These are phyloP conservation scores for Tetragonisca angustula DNA, from an alignment of 2,888 invertebrate genomes.

Conservation along the genomic window DNA sequence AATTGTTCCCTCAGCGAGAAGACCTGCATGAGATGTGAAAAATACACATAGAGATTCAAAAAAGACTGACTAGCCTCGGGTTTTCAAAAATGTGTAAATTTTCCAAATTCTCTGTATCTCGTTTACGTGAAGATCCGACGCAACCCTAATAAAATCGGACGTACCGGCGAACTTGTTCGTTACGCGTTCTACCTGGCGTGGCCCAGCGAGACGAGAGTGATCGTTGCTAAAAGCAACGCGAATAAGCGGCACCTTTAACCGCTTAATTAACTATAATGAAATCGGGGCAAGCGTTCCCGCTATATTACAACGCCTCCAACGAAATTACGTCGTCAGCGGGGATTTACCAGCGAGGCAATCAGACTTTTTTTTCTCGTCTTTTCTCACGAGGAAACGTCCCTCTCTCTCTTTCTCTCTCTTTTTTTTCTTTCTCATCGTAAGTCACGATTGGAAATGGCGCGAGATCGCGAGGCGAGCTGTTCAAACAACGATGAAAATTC, in stretches of 20 bases:
- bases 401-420: no score
- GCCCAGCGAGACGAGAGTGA: background rate
- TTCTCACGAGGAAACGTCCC: background rate
- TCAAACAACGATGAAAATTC: background rate
- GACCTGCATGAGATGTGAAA: no score
- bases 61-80: background rate
- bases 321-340: background rate
- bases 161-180: background rate
- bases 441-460: conserved; percentile 21
- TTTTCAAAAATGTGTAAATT: background rate
- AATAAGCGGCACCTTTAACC: background rate
- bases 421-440: background rate
- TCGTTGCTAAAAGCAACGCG: background rate
- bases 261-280: background rate
- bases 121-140: background rate
- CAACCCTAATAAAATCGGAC: background rate
- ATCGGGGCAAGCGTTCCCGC: background rate
- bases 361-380: background rate
- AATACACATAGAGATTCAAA: no score
- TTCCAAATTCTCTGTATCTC: background rate
- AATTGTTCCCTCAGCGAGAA: no score
- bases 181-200: background rate
- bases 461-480: background rate
- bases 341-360: background rate
- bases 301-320: background rate